Evolutionary conservation across 2,888 invertebrate species (phyloP), one percentile per base, ranked within the genome.

Genomic region (Aromia moschata): DNA sequence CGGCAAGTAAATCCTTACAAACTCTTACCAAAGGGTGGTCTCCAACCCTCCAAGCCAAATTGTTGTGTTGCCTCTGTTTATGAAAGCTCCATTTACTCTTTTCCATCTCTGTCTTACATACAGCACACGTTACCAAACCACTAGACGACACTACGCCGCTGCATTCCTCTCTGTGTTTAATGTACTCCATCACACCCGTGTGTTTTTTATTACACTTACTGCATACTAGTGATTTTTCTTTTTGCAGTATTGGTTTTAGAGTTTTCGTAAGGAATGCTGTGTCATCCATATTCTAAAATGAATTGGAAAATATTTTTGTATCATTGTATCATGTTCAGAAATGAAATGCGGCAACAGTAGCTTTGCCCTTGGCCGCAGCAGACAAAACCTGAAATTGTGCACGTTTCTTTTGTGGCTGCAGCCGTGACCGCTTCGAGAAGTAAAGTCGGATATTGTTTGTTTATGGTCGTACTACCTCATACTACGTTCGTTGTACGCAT

Each of bases 31-130:
- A 72, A 40, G 84, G 82, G 33, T 72, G 61, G 49, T 84, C 82
- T 25, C 84, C 85, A 15, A 82, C 80, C 51, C 80, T 75, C 88
- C 88, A 88, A 5, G 84, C 83, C 65, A 87, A 77, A 65, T 86
- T 84, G 58, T 85, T 83, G 74, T 89, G 88, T 43, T 76, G 73
- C 17, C 70, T 70, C 33, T 83, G 76, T 58, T 85, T 86, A 69
- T 87, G 87, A 4, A 70, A 60, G 1, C 70, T 33, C 86, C 87
- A 88, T 7, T 73, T 36, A 2, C 57, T 69, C 46, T 76, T 80
- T 2, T 68, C 62, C 58, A 85, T 67, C 60, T 77, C 75, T 61
- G 70, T 62, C 4, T 79, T 70, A 67, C 88, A 88, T 51, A 82
- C 80, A 20, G 76, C 83, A 70, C 85, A 86, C 45, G 73, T 79